These are phyloP conservation scores for Drosophila suzukii DNA, from an alignment of 1,140 invertebrate genomes.

Conservation along the genomic window DNA sequence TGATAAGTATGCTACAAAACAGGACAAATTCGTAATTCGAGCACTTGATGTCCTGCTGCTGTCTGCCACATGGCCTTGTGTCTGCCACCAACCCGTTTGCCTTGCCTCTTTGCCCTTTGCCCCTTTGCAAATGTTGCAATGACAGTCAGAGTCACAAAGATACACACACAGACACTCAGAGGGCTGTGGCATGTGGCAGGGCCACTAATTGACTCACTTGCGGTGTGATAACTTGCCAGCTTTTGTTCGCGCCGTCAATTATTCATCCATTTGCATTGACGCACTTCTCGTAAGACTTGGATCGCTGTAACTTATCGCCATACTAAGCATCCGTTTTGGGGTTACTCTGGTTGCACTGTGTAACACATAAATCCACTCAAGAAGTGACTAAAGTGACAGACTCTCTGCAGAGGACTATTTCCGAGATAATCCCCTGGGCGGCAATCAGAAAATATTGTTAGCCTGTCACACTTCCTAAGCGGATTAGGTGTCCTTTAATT, in stretches of 20 bases:
- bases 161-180: not conserved
- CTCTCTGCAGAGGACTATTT: constrained; percentile 8
- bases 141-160: constrained; percentile 5
- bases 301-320: constrained; percentile 7
- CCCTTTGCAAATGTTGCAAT: constrained; percentile 5
- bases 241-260: constrained; percentile 19
- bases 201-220: constrained; percentile 29
- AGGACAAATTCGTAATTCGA: constrained; percentile 20
- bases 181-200: not conserved
- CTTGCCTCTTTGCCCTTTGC: not conserved
- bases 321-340: constrained; percentile 5
- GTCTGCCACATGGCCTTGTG: constrained; percentile 32
- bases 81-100: not conserved
- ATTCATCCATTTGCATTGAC: constrained; percentile 27
- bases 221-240: constrained; percentile 10
- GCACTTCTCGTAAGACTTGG: not conserved
- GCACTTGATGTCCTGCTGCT: constrained; percentile 33
- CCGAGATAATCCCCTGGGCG: constrained; percentile 16
- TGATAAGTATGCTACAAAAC: constrained; percentile 46
- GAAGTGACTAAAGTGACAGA: constrained; percentile 17
- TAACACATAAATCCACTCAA: constrained; percentile 1
- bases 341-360: not conserved
- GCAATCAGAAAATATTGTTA: constrained; percentile 6
- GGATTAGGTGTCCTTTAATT: constrained; percentile 48
- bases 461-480: constrained; percentile 21